Percentiles rank a stretch among this genome's conserved stretches.
phyloP scores from a whole-genome alignment of 2,113 vertebrate genomes.

The Oreocharis arfaki region DNA sequence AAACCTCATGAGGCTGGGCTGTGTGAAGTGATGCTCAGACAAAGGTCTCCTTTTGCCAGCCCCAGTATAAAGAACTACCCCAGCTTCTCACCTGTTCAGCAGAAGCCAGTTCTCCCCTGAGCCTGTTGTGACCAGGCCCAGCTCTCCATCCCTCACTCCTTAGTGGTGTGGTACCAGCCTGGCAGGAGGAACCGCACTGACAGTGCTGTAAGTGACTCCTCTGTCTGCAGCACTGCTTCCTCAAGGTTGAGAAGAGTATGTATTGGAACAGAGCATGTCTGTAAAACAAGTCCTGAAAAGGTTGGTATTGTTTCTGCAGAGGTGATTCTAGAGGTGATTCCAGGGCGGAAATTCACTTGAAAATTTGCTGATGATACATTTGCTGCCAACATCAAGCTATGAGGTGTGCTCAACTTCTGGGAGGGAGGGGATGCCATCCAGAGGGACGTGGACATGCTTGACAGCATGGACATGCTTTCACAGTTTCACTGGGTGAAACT shows the following conservation, averaged over 20 bases:
- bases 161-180: not conserved
- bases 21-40: not conserved
- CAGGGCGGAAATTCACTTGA: not conserved
- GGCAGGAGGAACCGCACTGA: not conserved
- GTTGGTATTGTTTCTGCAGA: not conserved
- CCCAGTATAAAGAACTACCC: not conserved
- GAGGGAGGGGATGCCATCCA: not conserved
- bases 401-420: not conserved
- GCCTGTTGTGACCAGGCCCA: not conserved
- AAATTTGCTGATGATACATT: not conserved
- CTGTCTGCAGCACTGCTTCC: not conserved
- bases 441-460: too few relatives aligned
- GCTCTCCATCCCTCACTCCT: not conserved
- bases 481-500: not conserved
- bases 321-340: not conserved
- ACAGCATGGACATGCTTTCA: too few relatives aligned
- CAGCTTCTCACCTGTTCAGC: not conserved
- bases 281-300: not conserved
- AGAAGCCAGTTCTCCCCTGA: not conserved
- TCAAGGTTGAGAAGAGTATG: not conserved
- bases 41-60: not conserved
- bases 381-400: not conserved
- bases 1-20: not conserved
- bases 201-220: not conserved
- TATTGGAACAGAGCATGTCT: not conserved